phyloP scores from a whole-genome alignment of 1,140 invertebrate species.

The Drosophila nigromelanica region DNA sequence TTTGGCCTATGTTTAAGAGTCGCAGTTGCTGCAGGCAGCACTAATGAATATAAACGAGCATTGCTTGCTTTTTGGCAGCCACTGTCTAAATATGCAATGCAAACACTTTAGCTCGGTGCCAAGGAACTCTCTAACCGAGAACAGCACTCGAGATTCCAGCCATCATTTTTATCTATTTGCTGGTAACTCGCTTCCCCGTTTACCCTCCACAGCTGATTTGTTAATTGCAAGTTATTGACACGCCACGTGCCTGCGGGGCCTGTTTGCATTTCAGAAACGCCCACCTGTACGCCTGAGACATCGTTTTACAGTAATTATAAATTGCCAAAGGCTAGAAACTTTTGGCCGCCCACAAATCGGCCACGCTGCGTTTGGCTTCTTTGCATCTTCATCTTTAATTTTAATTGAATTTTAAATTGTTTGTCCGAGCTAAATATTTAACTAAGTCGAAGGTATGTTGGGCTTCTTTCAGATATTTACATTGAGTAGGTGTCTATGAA shows the following conservation, averaged over 20 bases:
- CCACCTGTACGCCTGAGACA: slow-evolving; percentile 38
- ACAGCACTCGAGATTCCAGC: slow-evolving; percentile 45
- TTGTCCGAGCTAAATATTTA: slow-evolving; percentile 47
- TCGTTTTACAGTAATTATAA: slow-evolving; percentile 47
- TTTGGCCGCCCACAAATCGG: slow-evolving; percentile 2
- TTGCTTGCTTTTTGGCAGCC: slow-evolving; percentile 38
- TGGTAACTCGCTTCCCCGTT: background rate
- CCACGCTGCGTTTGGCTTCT: background rate
- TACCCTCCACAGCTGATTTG: slow-evolving; percentile 3
- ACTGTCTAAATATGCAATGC: slow-evolving; percentile 18
- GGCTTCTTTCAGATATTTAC: background rate
- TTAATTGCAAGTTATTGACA: slow-evolving; percentile 74
- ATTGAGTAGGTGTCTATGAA: slow-evolving; percentile 1
- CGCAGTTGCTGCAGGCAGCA: background rate
- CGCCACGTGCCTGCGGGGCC: slow-evolving; percentile 42
- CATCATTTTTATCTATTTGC: slow-evolving; percentile 70
- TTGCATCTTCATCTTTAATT: background rate
- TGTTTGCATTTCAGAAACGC: slow-evolving; percentile 18
- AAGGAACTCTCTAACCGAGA: slow-evolving; percentile 45
- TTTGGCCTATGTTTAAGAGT: background rate
- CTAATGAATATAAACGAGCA: slow-evolving; percentile 42
- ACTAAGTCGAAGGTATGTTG: background rate
- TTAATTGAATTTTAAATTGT: slow-evolving; percentile 70
- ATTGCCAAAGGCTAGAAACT: slow-evolving; percentile 42
- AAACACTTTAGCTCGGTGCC: slow-evolving; percentile 18